Evolutionary conservation across 2,113 vertebrate genomes (phyloP).

Genomic region (Grallaria varia): DNA sequence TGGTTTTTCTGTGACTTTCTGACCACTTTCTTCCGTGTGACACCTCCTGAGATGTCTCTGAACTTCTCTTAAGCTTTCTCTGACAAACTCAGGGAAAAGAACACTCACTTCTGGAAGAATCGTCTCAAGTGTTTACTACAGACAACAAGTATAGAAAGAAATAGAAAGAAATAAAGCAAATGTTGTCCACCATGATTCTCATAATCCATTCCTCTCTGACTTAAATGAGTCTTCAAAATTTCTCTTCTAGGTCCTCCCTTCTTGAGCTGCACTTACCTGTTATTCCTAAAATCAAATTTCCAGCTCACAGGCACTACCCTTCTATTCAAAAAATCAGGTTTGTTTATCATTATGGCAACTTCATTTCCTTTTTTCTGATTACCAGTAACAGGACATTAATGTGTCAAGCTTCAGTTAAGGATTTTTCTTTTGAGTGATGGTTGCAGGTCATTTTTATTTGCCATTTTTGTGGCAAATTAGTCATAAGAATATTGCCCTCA

Average conservation of each 20-base stretch:
- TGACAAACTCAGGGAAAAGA: neutral
- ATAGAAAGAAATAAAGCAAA: neutral
- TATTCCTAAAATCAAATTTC: neutral
- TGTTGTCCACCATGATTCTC: neutral
- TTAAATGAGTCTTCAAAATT: neutral
- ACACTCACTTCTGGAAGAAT: accelerated
- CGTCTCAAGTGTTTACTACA: neutral
- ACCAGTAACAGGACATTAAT: neutral
- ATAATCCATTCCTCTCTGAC: neutral
- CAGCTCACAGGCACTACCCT: neutral
- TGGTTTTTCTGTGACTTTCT: neutral
- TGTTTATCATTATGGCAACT: neutral
- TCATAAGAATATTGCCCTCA: neutral
- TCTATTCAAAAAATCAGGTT: neutral
- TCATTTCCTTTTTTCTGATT: neutral
- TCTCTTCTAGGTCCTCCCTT: neutral
- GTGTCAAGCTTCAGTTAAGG: neutral
- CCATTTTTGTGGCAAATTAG: neutral
- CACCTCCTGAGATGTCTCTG: neutral
- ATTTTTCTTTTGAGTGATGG: neutral
- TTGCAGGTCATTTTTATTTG: neutral
- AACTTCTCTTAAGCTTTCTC: neutral
- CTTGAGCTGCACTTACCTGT: neutral
- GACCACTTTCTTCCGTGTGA: neutral
- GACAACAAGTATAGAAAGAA: neutral